Base-by-base conservation (phyloP, 2,797 vertebrate species). In the Agapornis canus region DNA sequence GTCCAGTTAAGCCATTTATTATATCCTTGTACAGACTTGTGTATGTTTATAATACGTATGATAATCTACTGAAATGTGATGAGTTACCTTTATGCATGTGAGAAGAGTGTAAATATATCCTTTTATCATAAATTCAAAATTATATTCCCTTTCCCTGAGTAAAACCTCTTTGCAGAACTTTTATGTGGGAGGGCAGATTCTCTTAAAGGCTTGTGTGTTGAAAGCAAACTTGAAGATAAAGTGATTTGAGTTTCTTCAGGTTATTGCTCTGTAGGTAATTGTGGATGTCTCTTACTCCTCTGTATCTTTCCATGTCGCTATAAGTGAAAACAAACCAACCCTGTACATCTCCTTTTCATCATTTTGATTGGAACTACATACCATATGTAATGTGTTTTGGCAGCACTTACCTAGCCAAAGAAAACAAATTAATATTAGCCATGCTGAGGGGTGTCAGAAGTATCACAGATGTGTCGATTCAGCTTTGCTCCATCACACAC, bases 381-480 rank as follows among this genome's bases (percentile, higher is more conserved):
- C 97, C 97, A 92, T 94, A 89, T 90, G 84, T 98, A 97, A 98
- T 97, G 86, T 77, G 89, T 96, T 96, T 96, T 98, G 97, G 98
- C 97, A 98, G 95, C 95, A 95, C 94, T 96, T 97, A 97, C 96
- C 97, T 98, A 97, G 97, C 97, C 97, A 97, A 97, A 98, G 97
- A 97, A 98, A 97, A 98, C 97, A 98, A 98, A 98, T 97, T 97
- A 98, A 97, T 97, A 97, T 97, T 96, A 95, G 97, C 96, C 96
- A 96, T 94, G 95, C 96, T 95, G 97, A 97, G 94, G 96, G 95
- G 96, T 96, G 97, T 97, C 97, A 97, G 97, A 98, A 97, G 94
- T 96, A 97, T 97, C 97, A 97, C 97, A 98, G 96, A 97, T 86
- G 65, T 96, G 97, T 97, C 96, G 95, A 96, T 97, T 98, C 97